Evolutionary conservation across 2,113 vertebrate genomes (phyloP), one percentile per base, ranked within the genome.

Genomic region (Ptilorrhoa leucosticta): DNA sequence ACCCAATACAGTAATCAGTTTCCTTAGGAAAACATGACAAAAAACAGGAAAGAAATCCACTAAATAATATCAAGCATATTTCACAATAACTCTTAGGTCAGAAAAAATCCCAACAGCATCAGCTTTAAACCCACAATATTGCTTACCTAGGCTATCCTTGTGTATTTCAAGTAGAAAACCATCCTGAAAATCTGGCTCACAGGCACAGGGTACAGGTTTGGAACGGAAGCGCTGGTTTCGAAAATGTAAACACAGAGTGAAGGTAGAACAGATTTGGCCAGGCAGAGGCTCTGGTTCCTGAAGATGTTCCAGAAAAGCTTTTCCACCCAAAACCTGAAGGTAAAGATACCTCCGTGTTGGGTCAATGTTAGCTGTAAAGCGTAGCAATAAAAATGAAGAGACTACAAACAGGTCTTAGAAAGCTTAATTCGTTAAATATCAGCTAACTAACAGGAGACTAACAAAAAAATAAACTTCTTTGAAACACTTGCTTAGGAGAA

Each of bases 291-390:
- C 99, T 1, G 98, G 98, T 95, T 99, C 99, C 95, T 99, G 99
- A 57, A 99, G 98, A 96, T 99, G 99, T 85, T 99, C 99, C 96
- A 99, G 98, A 97, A 99, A 99, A 90, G 99, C 99, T 97, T 99
- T 99, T 90, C 99, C 99, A 94, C 99, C 98, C 95, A 99, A 98
- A 95, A 99, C 98, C 97, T 99, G 99, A 96, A 99, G 98, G 98
- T 99, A 99, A 96, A 99, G 98, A 98, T 99, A 98, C 97, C 99
- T 99, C 93, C 98, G 98, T 84, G 98, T 98, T 94, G 99, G 99
- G 97, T 99, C 98, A 95, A 99, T 98, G 97, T 98, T 98, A 96
- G 98, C 99, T 99, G 98, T 81, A 96, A 97, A 98, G 97, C 57
- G 96, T 96, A 97, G 97, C 96, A 97, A 97, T 96, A 97, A 95